These are phyloP conservation scores for Nephotettix cincticeps DNA, from an alignment of 1,140 invertebrate genomes.

Conservation along the genomic window DNA sequence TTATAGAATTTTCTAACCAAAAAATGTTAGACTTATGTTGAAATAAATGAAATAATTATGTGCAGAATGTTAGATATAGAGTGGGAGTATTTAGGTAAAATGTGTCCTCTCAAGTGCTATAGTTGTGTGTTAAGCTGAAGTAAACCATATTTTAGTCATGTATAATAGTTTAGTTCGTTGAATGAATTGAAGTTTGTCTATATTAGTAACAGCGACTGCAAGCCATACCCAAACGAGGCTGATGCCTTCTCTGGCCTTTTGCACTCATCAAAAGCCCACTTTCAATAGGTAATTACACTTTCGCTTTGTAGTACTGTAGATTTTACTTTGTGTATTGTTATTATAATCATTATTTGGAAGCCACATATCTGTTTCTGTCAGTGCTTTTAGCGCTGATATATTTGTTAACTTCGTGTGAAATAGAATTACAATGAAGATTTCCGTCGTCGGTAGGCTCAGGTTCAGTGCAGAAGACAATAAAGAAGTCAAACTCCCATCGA, in stretches of 20 bases:
- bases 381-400: too few species aligned
- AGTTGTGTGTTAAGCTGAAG: background rate
- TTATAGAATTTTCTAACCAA: too few species aligned
- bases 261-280: conserved; percentile 6
- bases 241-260: conserved; percentile 21
- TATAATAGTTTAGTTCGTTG: background rate
- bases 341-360: too few species aligned
- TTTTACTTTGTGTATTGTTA: too few species aligned
- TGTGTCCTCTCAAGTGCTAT: background rate
- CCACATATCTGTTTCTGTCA: too few species aligned
- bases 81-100: background rate
- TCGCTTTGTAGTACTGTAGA: background rate
- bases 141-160: background rate
- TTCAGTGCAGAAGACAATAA: too few species aligned
- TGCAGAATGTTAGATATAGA: conserved; percentile 5
- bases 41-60: conserved; percentile 3
- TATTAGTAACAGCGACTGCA: background rate
- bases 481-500: too few species aligned
- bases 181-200: background rate
- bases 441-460: too few species aligned
- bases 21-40: too few species aligned
- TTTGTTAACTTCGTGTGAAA: too few species aligned
- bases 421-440: too few species aligned
- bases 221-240: conserved; percentile 11
- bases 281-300: background rate